A percentile compares a stretch with the other conserved stretches of the same genome.
These are phyloP conservation scores for Halictus quadricinctus DNA, from an alignment of 2,888 invertebrate species.

Conservation along the genomic window DNA sequence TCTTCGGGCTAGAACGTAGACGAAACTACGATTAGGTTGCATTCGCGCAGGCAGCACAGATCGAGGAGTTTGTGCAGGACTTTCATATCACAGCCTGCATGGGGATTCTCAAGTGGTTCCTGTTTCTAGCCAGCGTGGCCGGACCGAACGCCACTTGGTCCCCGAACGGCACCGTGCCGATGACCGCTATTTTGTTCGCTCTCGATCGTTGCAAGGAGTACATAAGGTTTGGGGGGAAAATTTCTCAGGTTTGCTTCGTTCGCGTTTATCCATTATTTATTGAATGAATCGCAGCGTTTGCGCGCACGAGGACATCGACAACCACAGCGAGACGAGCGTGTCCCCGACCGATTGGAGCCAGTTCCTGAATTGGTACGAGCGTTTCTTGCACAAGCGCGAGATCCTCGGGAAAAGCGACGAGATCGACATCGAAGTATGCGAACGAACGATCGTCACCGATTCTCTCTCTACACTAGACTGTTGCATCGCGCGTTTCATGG, in stretches of 20 bases:
- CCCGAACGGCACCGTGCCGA: constrained; percentile 52
- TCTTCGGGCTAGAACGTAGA: not conserved
- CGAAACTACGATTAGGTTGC: not conserved
- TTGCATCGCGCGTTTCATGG: not conserved
- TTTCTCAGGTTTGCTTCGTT: not conserved
- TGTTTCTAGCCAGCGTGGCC: constrained; percentile 44
- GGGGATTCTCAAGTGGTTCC: constrained; percentile 65
- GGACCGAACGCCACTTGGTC: constrained; percentile 56
- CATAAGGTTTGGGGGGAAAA: constrained; percentile 49
- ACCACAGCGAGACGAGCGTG: constrained; percentile 19
- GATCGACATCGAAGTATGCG: constrained; percentile 56
- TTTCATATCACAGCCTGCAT: constrained; percentile 64
- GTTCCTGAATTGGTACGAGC: constrained; percentile 60
- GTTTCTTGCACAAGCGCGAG: constrained; percentile 46
- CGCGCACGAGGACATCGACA: constrained; percentile 63
- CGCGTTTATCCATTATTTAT: not conserved
- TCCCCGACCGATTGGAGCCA: constrained; percentile 50
- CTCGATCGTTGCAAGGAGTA: constrained; percentile 62
- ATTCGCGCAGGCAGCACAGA: constrained; percentile 47
- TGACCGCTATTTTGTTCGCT: constrained; percentile 58
- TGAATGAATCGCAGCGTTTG: constrained; percentile 44
- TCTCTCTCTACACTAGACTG: no score
- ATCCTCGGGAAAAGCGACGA: constrained; percentile 42
- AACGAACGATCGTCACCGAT: not conserved
- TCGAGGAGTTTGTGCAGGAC: constrained; percentile 61